Conservation (phyloP, 64 coral and sea anemone species). For the Dendrophyllia cribrosa region DNA sequence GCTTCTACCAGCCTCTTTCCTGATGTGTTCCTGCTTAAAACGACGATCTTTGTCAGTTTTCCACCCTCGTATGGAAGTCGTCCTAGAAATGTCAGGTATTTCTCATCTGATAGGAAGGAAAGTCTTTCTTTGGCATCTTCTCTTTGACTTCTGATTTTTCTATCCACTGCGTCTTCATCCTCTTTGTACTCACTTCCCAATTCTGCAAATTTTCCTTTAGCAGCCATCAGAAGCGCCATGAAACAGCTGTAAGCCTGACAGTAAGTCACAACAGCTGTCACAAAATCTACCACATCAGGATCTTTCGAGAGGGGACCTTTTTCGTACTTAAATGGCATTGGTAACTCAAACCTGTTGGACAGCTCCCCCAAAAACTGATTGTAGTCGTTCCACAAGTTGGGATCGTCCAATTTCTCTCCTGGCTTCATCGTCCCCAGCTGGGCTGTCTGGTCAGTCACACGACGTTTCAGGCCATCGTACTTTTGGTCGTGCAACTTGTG, state of each 20-base stretch:
- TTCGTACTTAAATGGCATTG: constrained; percentile 28
- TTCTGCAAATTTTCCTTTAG: constrained; percentile 14
- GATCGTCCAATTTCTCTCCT: constrained; percentile 34
- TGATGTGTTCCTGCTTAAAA: not conserved
- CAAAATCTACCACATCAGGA: constrained; percentile 45
- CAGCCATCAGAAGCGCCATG: constrained; percentile 29
- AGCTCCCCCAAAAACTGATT: constrained; percentile 40
- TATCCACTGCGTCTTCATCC: not conserved
- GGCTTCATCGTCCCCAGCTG: constrained; percentile 10
- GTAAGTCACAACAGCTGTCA: constrained; percentile 33
- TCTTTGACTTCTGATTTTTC: not conserved
- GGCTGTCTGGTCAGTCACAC: constrained; percentile 9
- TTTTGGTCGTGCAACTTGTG: constrained; percentile 12
- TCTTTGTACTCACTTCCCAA: not conserved
- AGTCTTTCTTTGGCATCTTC: constrained; percentile 20
- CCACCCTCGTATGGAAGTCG: constrained; percentile 22
- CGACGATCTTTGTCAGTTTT: constrained; percentile 56
- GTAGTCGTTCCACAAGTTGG: constrained; percentile 32
- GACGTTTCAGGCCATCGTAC: not conserved
- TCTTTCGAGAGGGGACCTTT: constrained; percentile 8
- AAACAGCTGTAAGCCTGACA: constrained; percentile 42
- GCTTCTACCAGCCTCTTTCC: constrained; percentile 12
- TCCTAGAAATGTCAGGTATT: constrained; percentile 45
- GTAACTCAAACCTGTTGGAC: constrained; percentile 26
- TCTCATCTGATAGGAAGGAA: constrained; percentile 25